Evolutionary conservation across 2,888 invertebrate species (phyloP), one percentile per base, ranked within the genome.

Genomic region (Hydroisotoma schaefferi): DNA sequence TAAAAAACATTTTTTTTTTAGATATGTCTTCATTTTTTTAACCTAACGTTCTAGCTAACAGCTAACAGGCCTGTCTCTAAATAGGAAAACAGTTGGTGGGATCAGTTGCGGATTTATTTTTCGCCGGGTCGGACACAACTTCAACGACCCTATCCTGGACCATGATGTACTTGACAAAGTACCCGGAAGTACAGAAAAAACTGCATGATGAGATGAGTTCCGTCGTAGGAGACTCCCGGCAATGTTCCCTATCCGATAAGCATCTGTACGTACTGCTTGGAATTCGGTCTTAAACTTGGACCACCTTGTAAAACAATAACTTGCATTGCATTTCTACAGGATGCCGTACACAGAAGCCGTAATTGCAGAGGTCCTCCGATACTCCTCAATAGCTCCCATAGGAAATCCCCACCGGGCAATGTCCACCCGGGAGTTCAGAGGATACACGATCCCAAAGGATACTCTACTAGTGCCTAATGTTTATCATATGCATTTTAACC

Each of bases 261-360:
- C 55, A 49, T 46, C 54, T 46, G 62, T 62, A 38, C 15, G 23
- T 44, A n/a, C n/a, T n/a, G n/a, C n/a, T n/a, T n/a, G n/a, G n/a
- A n/a, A n/a, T n/a, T n/a, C n/a, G n/a, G n/a, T n/a, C n/a, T n/a
- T n/a, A n/a, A n/a, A n/a, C n/a, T n/a, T n/a, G n/a, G n/a, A n/a
- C n/a, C n/a, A n/a, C n/a, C n/a, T n/a, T n/a, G n/a, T n/a, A n/a
- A n/a, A n/a, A n/a, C n/a, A n/a, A n/a, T n/a, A n/a, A n/a, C n/a
- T n/a, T n/a, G n/a, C n/a, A n/a, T n/a, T n/a, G n/a, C n/a, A n/a
- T n/a, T n/a, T n/a, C n/a, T n/a, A n/a, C 22, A 67, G 67, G 1
- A 63, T 68, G 63, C 60, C 60, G 1, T 68, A 59, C 48, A 40
- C 49, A 22, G 61, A 65, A 55, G 65, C 68, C 2, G 44, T 60